These are phyloP conservation scores for Lemur catta DNA, from an alignment of 2,797 vertebrate genomes.

Conservation along the genomic window DNA sequence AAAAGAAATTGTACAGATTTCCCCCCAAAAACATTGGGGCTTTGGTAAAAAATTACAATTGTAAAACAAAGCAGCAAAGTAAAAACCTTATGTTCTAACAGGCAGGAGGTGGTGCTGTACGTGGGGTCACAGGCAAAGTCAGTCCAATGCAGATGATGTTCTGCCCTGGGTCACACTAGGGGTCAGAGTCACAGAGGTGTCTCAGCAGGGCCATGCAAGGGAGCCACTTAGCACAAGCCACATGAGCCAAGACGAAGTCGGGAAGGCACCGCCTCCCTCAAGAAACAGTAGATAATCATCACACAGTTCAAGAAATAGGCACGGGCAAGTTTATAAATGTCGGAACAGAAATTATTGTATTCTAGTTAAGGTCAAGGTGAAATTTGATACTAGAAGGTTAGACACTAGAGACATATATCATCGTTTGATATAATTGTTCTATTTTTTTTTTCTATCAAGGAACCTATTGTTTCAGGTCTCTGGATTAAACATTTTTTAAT, in stretches of 20 bases:
- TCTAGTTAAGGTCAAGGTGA: not conserved
- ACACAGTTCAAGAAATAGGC: not conserved
- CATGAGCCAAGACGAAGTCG: not conserved
- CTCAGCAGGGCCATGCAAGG: not conserved
- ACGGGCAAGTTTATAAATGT: not conserved
- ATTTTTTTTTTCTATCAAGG: not conserved
- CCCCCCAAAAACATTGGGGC: not conserved
- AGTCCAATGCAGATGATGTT: not conserved
- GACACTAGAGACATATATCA: not conserved
- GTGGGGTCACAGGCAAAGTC: not conserved
- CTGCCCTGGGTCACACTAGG: not conserved
- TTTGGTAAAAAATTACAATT: not conserved
- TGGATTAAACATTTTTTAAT: not conserved
- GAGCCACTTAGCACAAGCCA: not conserved
- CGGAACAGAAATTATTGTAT: not conserved
- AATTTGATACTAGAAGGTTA: not conserved
- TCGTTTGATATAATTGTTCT: not conserved
- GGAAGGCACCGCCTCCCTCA: not conserved
- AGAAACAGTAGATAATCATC: not conserved
- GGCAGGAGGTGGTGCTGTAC: not conserved
- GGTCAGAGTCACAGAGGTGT: not conserved
- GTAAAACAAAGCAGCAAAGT: not conserved
- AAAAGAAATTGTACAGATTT: not conserved
- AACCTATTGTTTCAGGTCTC: not conserved
- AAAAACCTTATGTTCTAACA: not conserved